Conservation (phyloP, 2,113 vertebrate genomes). For the Rhinogobius similis region DNA sequence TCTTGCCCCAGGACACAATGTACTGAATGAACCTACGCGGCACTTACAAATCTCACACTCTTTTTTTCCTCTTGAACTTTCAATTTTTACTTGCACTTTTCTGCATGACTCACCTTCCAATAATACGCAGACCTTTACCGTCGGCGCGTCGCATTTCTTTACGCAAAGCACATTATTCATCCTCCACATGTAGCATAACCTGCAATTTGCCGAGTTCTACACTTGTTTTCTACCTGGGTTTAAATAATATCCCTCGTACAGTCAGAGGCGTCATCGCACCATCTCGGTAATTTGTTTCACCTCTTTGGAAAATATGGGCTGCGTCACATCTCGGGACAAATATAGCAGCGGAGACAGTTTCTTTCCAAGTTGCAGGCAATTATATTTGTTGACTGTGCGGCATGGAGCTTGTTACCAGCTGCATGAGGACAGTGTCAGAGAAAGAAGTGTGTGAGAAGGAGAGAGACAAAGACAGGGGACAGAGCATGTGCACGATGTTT, state of each 20-base stretch:
- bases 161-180: neutral
- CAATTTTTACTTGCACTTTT: neutral
- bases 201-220: neutral
- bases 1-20: too few species aligned
- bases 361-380: conserved; percentile 57
- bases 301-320: conserved; percentile 37
- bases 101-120: neutral
- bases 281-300: conserved; percentile 20
- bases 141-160: too few species aligned
- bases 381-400: conserved; percentile 65
- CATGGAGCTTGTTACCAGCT: conserved; percentile 45
- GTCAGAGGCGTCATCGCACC: neutral
- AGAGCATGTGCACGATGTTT: neutral
- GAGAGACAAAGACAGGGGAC: neutral
- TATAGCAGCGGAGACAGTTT: conserved; percentile 41
- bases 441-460: neutral
- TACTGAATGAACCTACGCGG: too few species aligned
- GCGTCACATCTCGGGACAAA: conserved; percentile 38
- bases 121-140: neutral
- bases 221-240: neutral
- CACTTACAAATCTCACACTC: too few species aligned
- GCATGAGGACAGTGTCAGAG: neutral
- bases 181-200: neutral
- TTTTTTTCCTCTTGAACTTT: too few species aligned
- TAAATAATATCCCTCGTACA: neutral